phyloP scores from a whole-genome alignment of 2,113 vertebrate species.

The Macaca mulatta region DNA sequence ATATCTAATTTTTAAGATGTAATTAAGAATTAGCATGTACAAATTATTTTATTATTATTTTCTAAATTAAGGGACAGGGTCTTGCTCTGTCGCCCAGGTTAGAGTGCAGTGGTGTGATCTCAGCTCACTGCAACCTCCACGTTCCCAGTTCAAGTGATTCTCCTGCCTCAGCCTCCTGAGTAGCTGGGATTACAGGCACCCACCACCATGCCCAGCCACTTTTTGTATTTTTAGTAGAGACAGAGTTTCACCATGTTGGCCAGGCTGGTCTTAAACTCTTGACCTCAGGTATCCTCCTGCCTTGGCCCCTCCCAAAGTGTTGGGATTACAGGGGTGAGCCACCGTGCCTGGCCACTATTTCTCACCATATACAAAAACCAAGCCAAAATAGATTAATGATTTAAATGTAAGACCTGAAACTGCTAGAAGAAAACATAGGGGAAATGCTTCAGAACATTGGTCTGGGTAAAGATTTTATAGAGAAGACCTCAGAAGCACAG shows the following conservation, averaged over 20 bases:
- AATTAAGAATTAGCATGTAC: background rate
- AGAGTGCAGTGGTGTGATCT: background rate
- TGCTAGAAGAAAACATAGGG: background rate
- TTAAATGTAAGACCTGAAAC: background rate
- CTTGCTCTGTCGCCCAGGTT: background rate
- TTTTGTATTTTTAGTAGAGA: background rate
- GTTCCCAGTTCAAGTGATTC: background rate
- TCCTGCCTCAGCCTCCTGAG: background rate
- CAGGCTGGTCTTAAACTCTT: background rate
- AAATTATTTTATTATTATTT: background rate
- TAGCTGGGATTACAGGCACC: background rate
- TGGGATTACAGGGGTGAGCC: background rate
- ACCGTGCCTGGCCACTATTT: background rate
- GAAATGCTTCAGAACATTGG: background rate
- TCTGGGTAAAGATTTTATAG: background rate
- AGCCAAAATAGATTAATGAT: background rate
- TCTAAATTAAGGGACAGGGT: background rate
- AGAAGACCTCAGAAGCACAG: background rate
- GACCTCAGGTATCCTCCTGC: background rate
- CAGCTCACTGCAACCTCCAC: background rate
- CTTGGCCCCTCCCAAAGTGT: background rate
- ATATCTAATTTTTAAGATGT: background rate
- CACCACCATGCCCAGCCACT: background rate
- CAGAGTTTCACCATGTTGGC: background rate
- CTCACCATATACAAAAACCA: background rate